phyloP scores from a whole-genome alignment of 2,113 vertebrate genomes.

The Hoplias malabaricus region DNA sequence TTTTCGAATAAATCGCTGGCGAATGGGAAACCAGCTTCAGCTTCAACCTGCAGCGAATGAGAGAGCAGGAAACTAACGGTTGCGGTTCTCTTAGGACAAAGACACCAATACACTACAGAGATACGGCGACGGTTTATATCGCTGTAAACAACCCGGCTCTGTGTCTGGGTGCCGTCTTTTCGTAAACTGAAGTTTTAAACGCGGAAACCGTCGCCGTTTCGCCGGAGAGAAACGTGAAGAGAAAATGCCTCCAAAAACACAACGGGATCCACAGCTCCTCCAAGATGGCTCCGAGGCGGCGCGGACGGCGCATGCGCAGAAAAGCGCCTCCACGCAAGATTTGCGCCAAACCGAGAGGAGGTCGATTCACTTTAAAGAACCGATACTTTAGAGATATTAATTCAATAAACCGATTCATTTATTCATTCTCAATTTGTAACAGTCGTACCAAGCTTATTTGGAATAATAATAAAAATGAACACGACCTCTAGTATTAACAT shows the following conservation, averaged over 20 bases:
- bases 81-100: not conserved
- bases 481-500: too few relatives aligned
- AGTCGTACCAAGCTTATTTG: too few relatives aligned
- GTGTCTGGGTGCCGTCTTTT: not conserved
- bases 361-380: not conserved
- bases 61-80: not conserved
- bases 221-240: not conserved
- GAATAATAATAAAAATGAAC: too few relatives aligned
- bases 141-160: too few relatives aligned
- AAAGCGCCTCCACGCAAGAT: slow-evolving; percentile 27
- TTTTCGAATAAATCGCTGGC: too few relatives aligned
- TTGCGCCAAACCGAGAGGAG: slow-evolving; percentile 48
- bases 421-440: too few relatives aligned
- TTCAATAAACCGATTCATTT: not conserved
- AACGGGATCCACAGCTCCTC: not conserved
- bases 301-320: slow-evolving; percentile 42
- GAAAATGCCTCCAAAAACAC: not conserved
- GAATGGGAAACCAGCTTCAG: too few relatives aligned
- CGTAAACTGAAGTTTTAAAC: not conserved
- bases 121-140: not conserved
- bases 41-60: too few relatives aligned
- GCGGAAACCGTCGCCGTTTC: not conserved
- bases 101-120: not conserved
- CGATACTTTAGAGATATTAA: not conserved
- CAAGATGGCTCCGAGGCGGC: slow-evolving; percentile 48